Conservation (phyloP, 2,797 vertebrate species). For the Vireo griseus region DNA sequence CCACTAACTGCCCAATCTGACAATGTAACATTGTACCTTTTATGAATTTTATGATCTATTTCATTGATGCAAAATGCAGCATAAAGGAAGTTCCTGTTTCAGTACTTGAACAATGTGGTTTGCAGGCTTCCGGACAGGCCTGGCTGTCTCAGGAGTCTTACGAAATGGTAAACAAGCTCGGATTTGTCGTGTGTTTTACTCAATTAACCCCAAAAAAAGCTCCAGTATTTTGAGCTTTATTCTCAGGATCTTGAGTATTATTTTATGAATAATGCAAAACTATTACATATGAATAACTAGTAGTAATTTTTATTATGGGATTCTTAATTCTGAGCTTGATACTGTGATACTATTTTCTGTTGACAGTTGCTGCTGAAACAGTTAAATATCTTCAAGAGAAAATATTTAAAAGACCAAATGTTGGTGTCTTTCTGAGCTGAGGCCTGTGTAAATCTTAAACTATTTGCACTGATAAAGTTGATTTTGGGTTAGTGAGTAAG, state of each 20-base stretch:
- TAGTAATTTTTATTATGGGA: neutral
- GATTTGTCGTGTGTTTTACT: neutral
- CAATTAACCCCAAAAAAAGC: neutral
- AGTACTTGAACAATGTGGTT: neutral
- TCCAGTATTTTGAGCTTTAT: neutral
- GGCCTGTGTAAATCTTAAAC: neutral
- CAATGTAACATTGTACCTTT: fast-evolving
- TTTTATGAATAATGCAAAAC: neutral
- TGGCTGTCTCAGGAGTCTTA: fast-evolving
- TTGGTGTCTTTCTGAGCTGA: neutral
- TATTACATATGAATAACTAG: neutral
- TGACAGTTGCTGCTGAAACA: neutral
- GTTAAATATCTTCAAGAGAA: neutral
- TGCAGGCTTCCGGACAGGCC: neutral
- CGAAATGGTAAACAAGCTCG: neutral
- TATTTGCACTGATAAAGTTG: neutral
- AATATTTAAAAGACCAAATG: neutral
- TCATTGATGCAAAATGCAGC: neutral
- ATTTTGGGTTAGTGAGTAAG: neutral
- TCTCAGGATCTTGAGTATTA: fast-evolving
- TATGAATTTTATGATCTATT: neutral
- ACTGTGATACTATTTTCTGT: neutral
- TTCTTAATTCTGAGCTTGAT: neutral
- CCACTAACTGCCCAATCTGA: neutral
- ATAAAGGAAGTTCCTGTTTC: neutral